Evolutionary conservation across 2,113 vertebrate genomes (phyloP), one percentile per base, ranked within the genome.

Genomic region (Indicator maculatus): DNA sequence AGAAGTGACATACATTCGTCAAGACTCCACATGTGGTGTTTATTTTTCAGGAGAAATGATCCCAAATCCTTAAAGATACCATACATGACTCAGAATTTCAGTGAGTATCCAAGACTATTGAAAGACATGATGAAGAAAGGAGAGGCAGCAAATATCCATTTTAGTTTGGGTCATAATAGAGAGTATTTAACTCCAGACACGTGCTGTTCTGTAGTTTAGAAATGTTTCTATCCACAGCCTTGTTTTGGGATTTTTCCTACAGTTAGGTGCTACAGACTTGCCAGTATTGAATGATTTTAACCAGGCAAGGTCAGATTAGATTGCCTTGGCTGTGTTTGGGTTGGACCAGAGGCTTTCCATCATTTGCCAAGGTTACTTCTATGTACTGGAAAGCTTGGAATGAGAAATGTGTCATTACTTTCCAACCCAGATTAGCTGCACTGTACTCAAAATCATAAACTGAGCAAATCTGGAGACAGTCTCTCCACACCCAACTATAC

Each of bases 271-370:
- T 77, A 63, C 60, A 60, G 52, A 79, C 72, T 74, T 85, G 81
- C 83, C 91, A 88, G 78, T 73, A 87, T 4, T 86, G 52, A 88
- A 92, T 2, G 6, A 44, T 66, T 95, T 88, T 84, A 90, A 78
- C 81, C 65, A 86, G 60, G 78, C 55, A 93, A 87, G 58, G 81
- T 77, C 88, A 83, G 81, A 95, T 89, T 63, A 94, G 79, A 81
- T 56, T 86, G 91, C 91, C 61, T 76, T 73, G 83, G 67, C 64
- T 92, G 33, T 95, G 85, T 90, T 93, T 95, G 87, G 65, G 39
- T 90, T 97, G 96, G 96, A 95, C 36, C 64, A 91, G 81, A 91
- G 58, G 55, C 50, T 67, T 91, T 93, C 63, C 61, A 60, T n/a
- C 50, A 84, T 85, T 66, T 93, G 82, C 86, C 84, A 93, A 82